Percentiles rank a stretch among this genome's conserved stretches.
Conservation (phyloP, 1,140 invertebrate species). For the Anastrepha obliqua region DNA sequence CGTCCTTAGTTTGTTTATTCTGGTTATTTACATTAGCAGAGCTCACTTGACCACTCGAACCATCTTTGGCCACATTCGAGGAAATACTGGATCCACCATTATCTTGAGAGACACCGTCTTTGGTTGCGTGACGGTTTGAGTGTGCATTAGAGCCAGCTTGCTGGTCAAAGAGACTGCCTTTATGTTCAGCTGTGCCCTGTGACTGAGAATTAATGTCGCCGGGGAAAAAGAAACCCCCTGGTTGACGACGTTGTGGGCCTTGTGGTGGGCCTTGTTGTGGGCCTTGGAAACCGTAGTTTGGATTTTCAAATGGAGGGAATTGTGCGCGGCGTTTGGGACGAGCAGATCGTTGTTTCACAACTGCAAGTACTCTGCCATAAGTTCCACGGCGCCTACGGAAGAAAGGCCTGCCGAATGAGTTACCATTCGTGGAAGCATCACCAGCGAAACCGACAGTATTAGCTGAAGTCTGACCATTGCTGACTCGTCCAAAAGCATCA, state of each 20-base stretch:
- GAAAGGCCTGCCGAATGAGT: neutral
- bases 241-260: neutral
- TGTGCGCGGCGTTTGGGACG: slow-evolving; percentile 67
- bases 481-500: slow-evolving; percentile 64
- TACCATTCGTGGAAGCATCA: slow-evolving; percentile 59
- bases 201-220: slow-evolving; percentile 61
- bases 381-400: neutral
- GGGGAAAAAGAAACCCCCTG: slow-evolving; percentile 21
- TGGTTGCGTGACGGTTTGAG: slow-evolving; percentile 60
- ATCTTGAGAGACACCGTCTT: slow-evolving; percentile 62
- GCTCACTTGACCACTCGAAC: slow-evolving; percentile 69
- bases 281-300: slow-evolving; percentile 4
- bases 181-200: slow-evolving; percentile 60
- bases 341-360: slow-evolving; percentile 21
- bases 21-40: slow-evolving; percentile 69
- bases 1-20: slow-evolving; percentile 56
- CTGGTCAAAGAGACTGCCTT: slow-evolving; percentile 65
- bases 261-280: neutral
- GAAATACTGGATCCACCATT: slow-evolving; percentile 67
- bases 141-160: slow-evolving; percentile 71
- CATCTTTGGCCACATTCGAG: slow-evolving; percentile 69
- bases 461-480: slow-evolving; percentile 66
- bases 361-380: neutral
- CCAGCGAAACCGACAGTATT: slow-evolving; percentile 63
- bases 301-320: slow-evolving; percentile 53